Evolutionary conservation across 1,140 invertebrate genomes (phyloP).

Genomic region (Drosophila nikananu): DNA sequence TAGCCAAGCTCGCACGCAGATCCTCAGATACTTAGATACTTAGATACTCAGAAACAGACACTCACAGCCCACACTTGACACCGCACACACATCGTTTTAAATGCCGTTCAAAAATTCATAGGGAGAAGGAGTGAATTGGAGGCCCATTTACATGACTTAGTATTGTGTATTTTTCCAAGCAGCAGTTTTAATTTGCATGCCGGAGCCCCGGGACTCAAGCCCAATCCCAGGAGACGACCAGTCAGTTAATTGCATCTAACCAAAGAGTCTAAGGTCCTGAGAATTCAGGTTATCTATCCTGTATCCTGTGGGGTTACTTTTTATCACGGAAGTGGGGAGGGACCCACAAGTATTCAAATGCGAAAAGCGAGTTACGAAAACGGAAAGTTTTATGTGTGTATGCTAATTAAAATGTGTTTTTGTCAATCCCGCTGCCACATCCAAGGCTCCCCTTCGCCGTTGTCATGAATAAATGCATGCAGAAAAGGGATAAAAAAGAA

Average conservation of each 20-base stretch:
- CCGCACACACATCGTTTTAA: slow-evolving; percentile 37
- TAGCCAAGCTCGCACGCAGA: slow-evolving; percentile 8
- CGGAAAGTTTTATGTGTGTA: slow-evolving; percentile 45
- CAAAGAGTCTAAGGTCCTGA: slow-evolving; percentile 10
- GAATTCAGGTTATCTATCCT: slow-evolving; percentile 35
- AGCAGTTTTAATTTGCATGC: slow-evolving; percentile 50
- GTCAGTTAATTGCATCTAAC: slow-evolving; percentile 46
- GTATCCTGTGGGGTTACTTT: slow-evolving; percentile 5
- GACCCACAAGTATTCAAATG: slow-evolving; percentile 48
- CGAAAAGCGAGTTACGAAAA: slow-evolving; percentile 17
- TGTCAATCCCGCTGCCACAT: slow-evolving; percentile 27
- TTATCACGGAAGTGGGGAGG: slow-evolving; percentile 6
- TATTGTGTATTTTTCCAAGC: slow-evolving; percentile 33
- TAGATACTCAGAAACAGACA: slow-evolving; percentile 5
- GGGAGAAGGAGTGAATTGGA: slow-evolving; percentile 23
- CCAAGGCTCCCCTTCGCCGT: not conserved
- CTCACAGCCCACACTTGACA: slow-evolving; percentile 8
- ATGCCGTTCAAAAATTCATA: slow-evolving; percentile 47
- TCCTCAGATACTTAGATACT: not conserved
- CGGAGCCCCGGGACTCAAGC: not conserved
- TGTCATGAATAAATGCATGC: slow-evolving; percentile 54
- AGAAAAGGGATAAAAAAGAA: slow-evolving; percentile 26
- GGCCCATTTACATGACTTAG: slow-evolving; percentile 40
- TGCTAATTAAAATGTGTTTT: slow-evolving; percentile 55
- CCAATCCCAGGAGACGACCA: slow-evolving; percentile 17